Base-by-base conservation (phyloP, 2,888 invertebrate genomes). In the Callimorpha dominula region DNA sequence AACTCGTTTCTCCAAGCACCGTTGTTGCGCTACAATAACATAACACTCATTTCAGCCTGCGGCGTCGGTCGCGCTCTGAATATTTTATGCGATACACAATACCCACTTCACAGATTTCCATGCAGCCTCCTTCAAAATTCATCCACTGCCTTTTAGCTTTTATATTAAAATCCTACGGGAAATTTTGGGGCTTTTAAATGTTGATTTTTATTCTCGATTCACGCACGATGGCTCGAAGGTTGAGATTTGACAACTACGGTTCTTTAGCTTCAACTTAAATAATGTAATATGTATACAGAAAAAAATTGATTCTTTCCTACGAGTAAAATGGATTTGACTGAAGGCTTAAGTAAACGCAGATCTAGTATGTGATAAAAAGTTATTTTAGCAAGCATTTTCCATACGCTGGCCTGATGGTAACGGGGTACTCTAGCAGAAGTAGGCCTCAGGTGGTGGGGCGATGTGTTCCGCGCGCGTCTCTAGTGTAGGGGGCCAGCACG, bases 21-120 rank as follows among this genome's bases (percentile, higher is more conserved):
- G 42, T 46, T 12, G 49, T 71, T 31, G 50, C 14, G 20, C 49
- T 43, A 49, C 57, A 65, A 65, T 65, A 57, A 67, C 67, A 67
- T 71, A 67, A 71, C 57, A 71, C 71, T 71, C 60, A 71, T 65
- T 57, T 49, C 60, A 46, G 57, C 46, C 43, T 7, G 52, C 87
- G 14, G 17, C 60, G 20, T 60, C 65, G 71, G 60, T 49, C 65
- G 17, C 65, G 49, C 40, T 31, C 57, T 71, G 65, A 71, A 71
- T 71, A 71, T 71, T 71, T 71, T 65, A 70, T 65, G 15, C 43
- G 43, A 40, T 54, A 70, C 69, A 69, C 64, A 70, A 70, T 70
- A 71, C 71, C 49, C 88, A 85, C 63, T 70, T 49, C 71, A 40
- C 65, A 57, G 57, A 71, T 70, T 65, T 65, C 57, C 71, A 65